phyloP scores from a whole-genome alignment of 2,888 invertebrate species.

The Caenorhabditis angaria region DNA sequence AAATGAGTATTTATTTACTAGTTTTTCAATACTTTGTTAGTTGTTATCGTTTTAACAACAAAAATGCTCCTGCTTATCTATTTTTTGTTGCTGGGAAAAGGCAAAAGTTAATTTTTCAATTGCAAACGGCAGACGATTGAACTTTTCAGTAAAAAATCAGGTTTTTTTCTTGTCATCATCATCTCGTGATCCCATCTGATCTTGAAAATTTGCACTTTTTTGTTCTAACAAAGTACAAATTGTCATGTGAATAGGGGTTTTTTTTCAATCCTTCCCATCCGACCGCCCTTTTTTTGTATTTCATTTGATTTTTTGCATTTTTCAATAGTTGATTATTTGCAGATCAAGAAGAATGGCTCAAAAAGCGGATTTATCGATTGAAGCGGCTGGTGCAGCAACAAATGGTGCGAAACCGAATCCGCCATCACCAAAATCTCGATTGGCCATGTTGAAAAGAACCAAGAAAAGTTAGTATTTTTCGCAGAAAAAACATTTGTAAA shows the following conservation, averaged over 20 bases:
- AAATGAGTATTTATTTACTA: not conserved
- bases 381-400: constrained; percentile 16
- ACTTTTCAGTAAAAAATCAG: not conserved
- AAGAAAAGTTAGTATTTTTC: constrained; percentile 47
- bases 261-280: not conserved
- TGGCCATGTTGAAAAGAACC: constrained; percentile 57
- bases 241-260: too few species aligned
- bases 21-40: not conserved
- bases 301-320: not conserved
- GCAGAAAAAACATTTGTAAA: not conserved
- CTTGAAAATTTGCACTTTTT: not conserved
- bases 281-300: not conserved
- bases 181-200: not conserved
- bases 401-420: constrained; percentile 42
- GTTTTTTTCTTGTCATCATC: not conserved
- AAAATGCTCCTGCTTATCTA: not conserved
- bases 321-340: constrained; percentile 6
- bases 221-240: not conserved
- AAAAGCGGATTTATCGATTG: constrained; percentile 41
- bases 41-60: too few species aligned
- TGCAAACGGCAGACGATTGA: not conserved
- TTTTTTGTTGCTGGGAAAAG: not conserved
- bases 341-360: constrained; percentile 27
- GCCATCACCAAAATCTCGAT: constrained; percentile 54
- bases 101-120: not conserved